Conservation (phyloP, 1,140 invertebrate genomes). For the Sycobia sp. region DNA sequence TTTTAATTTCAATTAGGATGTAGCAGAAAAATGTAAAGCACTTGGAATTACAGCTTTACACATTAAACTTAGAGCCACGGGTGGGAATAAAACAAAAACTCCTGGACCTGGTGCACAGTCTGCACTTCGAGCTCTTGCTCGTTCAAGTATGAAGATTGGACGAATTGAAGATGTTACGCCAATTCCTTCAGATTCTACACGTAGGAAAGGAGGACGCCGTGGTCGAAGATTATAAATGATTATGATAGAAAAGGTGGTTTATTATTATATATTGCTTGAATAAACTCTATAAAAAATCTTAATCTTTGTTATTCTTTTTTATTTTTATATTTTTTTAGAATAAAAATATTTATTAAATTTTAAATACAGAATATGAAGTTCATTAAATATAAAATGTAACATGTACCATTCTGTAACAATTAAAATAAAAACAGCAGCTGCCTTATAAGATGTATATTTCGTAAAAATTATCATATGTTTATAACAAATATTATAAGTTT, state of each 20-base stretch:
- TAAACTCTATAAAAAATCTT: constrained; percentile 45
- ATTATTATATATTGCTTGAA: constrained; percentile 45
- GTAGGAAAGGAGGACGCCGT: constrained; percentile 99
- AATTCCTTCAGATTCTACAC: constrained; percentile 97
- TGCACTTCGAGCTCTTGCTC: constrained; percentile 94
- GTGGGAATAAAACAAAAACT: constrained; percentile 97
- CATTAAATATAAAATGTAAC: no score
- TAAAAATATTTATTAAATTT: constrained; percentile 1
- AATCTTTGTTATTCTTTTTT: constrained; percentile 4
- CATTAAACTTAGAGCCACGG: constrained; percentile 97
- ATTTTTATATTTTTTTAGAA: constrained; percentile 1
- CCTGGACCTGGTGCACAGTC: constrained; percentile 99
- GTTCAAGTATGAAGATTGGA: constrained; percentile 99
- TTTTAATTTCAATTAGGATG: constrained; percentile 73
- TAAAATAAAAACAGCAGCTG: no score
- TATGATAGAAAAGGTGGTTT: constrained; percentile 40
- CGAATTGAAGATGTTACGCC: constrained; percentile 99
- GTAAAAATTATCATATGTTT: constrained; percentile 33
- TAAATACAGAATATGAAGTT: not conserved
- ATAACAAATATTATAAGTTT: constrained; percentile 35
- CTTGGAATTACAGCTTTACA: constrained; percentile 97
- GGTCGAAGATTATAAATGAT: constrained; percentile 92
- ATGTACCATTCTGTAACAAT: no score
- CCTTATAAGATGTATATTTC: no score
- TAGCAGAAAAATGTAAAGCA: constrained; percentile 97